Conservation (phyloP, 1,140 invertebrate genomes). For the Xylocopa sonorina region DNA sequence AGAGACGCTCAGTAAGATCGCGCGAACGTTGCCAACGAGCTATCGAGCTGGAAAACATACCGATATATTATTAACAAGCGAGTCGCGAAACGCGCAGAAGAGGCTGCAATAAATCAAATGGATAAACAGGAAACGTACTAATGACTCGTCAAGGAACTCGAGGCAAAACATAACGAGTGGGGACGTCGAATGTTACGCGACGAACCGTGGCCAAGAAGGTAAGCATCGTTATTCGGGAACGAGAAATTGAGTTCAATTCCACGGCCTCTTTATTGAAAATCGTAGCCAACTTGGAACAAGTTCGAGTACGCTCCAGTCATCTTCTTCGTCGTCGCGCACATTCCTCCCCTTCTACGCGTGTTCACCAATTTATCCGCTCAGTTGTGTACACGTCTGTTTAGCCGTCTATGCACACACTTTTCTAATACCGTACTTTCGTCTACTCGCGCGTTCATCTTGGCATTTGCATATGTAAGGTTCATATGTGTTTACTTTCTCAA, state of each 20-base stretch:
- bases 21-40: not conserved
- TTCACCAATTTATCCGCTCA: not conserved
- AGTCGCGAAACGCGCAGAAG: not conserved
- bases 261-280: no score
- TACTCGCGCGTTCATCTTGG: not conserved
- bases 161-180: not conserved
- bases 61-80: not conserved
- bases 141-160: not conserved
- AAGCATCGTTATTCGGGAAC: no score
- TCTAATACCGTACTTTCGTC: not conserved
- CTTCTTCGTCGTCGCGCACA: no score
- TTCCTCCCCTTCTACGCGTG: no score
- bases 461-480: not conserved
- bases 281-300: no score
- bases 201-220: no score
- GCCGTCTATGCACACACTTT: slow-evolving; percentile 10
- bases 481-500: slow-evolving; percentile 2
- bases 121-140: not conserved
- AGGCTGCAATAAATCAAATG: slow-evolving; percentile 2
- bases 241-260: no score
- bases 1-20: not conserved
- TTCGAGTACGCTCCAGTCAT: no score
- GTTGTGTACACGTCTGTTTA: slow-evolving; percentile 4
- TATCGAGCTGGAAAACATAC: not conserved
- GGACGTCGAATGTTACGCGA: no score